Conservation (phyloP, 2,113 vertebrate species). For the Sturnus vulgaris region DNA sequence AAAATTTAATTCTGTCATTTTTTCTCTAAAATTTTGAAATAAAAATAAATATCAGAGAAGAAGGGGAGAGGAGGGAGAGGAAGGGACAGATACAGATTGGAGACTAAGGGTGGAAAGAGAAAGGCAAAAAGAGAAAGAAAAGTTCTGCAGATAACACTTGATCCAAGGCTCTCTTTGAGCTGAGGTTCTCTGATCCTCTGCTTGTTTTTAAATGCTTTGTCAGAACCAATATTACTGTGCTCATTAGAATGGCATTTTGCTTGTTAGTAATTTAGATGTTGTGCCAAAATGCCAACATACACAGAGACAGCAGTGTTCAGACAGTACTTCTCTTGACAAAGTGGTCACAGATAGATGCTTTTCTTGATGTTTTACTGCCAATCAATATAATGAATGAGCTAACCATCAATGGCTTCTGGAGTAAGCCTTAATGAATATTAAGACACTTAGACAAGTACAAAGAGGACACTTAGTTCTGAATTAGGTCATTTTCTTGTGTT, state of each 20-base stretch:
- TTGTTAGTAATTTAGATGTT: constrained; percentile 16
- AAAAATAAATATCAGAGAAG: neutral
- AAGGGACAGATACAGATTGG: too few species aligned
- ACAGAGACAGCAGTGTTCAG: neutral
- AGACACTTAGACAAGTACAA: neutral
- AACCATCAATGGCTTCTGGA: neutral
- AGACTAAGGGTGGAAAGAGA: neutral
- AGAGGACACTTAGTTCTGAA: neutral
- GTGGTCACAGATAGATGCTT: neutral
- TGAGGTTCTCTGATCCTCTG: neutral
- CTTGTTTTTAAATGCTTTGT: neutral
- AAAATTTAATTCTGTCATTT: neutral
- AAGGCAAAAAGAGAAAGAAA: neutral
- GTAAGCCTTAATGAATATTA: neutral
- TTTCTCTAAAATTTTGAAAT: neutral
- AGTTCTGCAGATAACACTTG: neutral
- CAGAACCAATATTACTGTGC: neutral
- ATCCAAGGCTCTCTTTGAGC: neutral
- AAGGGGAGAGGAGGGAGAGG: rapidly evolving
- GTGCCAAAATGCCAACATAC: neutral
- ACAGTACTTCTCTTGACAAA: neutral
- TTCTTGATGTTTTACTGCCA: constrained; percentile 23
- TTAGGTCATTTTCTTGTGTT: neutral
- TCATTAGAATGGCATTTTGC: neutral
- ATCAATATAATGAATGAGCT: constrained; percentile 36